Evolutionary conservation across 2,888 invertebrate species (phyloP).

Genomic region (Pinctada fucata): DNA sequence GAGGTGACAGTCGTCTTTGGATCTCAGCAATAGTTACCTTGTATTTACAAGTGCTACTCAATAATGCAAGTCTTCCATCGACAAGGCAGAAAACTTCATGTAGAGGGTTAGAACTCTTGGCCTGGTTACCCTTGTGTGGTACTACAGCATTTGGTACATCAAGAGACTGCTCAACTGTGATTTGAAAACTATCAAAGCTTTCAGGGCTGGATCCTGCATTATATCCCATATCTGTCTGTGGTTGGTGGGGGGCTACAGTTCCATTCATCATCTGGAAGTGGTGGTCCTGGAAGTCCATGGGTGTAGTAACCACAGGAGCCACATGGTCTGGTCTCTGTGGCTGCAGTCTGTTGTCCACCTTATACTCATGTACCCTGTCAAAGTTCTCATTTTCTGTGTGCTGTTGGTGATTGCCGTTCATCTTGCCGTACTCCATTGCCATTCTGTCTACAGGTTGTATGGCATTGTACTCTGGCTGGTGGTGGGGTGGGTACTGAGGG

Average conservation of each 20-base stretch:
- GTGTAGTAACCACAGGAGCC: conserved; percentile 19
- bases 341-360: conserved; percentile 16
- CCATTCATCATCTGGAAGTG: conserved; percentile 39
- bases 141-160: conserved; percentile 41
- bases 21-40: conserved; percentile 99
- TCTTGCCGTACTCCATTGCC: not conserved
- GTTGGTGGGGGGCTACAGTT: conserved; percentile 28
- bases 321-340: conserved; percentile 27
- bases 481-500: conserved; percentile 31
- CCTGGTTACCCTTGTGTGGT: conserved; percentile 52
- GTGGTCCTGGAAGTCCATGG: conserved; percentile 23
- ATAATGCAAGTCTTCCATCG: conserved; percentile 94
- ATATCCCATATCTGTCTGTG: conserved; percentile 30
- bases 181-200: conserved; percentile 10
- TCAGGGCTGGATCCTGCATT: conserved; percentile 6
- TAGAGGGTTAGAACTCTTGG: conserved; percentile 80
- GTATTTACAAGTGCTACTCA: conserved; percentile 99
- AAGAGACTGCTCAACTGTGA: not conserved
- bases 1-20: conserved; percentile 95
- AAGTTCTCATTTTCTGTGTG: conserved; percentile 19
- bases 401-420: not conserved
- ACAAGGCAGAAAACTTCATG: conserved; percentile 96
- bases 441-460: not conserved
- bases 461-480: conserved; percentile 30
- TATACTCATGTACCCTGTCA: conserved; percentile 27